Evolutionary conservation across 2,797 vertebrate species (phyloP), one percentile per base, ranked within the genome.

Genomic region (Vultur gryphus): DNA sequence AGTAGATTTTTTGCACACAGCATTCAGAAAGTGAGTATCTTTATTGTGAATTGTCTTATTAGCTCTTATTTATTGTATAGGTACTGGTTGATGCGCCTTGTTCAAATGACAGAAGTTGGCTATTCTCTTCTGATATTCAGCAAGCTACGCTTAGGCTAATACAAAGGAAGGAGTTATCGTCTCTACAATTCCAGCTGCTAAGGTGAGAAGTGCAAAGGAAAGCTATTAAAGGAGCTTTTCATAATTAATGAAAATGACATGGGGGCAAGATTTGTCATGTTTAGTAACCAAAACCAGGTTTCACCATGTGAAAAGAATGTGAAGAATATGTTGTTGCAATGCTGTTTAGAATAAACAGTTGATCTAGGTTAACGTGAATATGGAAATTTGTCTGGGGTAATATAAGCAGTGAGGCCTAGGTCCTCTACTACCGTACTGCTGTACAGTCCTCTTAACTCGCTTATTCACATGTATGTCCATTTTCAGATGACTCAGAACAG

Each of bases 61-160:
- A 79, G 31, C 52, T 26, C 39, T 77, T 82, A 11, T 59, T 55
- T 33, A 7, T 67, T 65, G 5, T 54, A 4, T 88, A 99, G 99
- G 98, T 99, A 58, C 97, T 99, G 84, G 99, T 99, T 43, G 99
- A 99, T 95, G 98, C 99, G 92, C 99, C 99, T 0, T 99, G 99
- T 96, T 99, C 99, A 41, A 99, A 99, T 97, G 99, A 99, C 98
- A 98, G 99, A 97, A 99, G 99, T 82, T 99, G 99, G 99, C 96
- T 99, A 31, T 99, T 99, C 97, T 99, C 98, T 39, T 95, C 98
- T 73, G 98, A 98, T 93, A 94, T 46, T 94, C 98, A 98, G 87
- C 98, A 98, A 96, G 99, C 98, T 95, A 96, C 96, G 12, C 93
- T 96, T 54, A 98, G 99, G 93, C 98, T 99, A 90, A 97, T 87